Evolutionary conservation across 2,888 invertebrate genomes (phyloP), one percentile per base, ranked within the genome.

Genomic region (Willowsia nigromaculata): DNA sequence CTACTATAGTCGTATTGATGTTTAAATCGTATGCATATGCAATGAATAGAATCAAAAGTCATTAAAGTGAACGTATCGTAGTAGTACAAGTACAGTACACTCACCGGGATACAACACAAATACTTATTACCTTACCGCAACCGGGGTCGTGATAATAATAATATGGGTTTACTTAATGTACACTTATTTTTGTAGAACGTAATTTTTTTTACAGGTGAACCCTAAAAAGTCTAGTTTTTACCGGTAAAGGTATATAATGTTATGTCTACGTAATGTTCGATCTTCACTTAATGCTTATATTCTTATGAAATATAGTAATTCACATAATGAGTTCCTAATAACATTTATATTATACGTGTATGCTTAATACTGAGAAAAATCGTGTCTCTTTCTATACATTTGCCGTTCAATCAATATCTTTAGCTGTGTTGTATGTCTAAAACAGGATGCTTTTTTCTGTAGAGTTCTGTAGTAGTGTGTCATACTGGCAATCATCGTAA

Each of bases 281-380:
- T 78, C 78, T 53, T 53, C 78, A 53, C 47, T 78, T 74, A 65
- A 30, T 1, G 18, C 18, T 6, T 27, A 5, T 59, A 65, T 65
- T n/a, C 1, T 65, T 65, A 33, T 7, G 9, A 3, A 33, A 22
- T 40, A 78, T 0, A n/a, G n/a, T 78, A 76, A 68, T 53, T 80
- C 78, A 80, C 53, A 37, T 40, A 68, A 18, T 18, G 22, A 37
- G 59, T 59, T 65, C 15, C 65, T 65, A 65, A 13, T 65, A 33
- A 65, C 33, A 37, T 25, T 47, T 15, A 50, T 76, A 13, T 25
- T 43, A 71, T 74, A 76, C 74, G 47, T 86, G 65, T 68, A 62
- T 85, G 76, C 78, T 78, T 86, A 86, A 86, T 86, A 86, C 86
- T 86, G 86, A 86, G 86, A 86, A 80, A 50, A 76, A 86, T 86